Base-by-base conservation (phyloP, 2,113 vertebrate species). In the Cynoglossus semilaevis region DNA sequence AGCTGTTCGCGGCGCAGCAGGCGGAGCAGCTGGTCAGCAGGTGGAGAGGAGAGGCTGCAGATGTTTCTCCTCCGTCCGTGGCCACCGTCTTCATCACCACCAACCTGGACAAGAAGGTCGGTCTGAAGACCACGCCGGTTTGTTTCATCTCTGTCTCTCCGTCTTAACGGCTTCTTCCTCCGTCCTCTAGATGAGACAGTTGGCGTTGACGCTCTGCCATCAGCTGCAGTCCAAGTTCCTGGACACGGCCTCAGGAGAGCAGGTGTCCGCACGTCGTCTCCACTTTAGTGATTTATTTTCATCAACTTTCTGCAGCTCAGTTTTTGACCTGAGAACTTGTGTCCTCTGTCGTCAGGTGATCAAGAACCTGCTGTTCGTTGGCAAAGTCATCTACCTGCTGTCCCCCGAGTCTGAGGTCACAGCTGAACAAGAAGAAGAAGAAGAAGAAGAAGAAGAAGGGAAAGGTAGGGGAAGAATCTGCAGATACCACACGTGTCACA, bases 211-310 rank as follows among this genome's bases (percentile, higher is more conserved):
- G 0, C 96, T 96, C 60, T 95, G 92, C 79, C 90, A 93, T 74
- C 97, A 99, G 65, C 88, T 99, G 42, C 93, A 94, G 75, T 99
- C 97, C 37, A 95, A 93, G 86, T 99, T 94, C 83, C 80, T 99
- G 51, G 95, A 96, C 63, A 19, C 79, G 0, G 80, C 89, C 3
- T 89, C 94, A 38, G 96, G 97, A 59, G 97, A 98, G 77, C 96
- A 99, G 94, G 96, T 98, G 80, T 16, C 5, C 14, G 51, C 19
- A 45, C 3, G 29, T 9, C 13, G 16, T 17, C 40, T 7, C 2
- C 1, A 11, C 7, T 15, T 11, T 9, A 15, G 6, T 36, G 13
- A 18, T 45, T 18, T 49, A 35, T 16, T 5, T 7, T 18, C 16
- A 8, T 34, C 3, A 7, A 29, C 22, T 29, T 29, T 2, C 2